Conservation (phyloP, 1,140 invertebrate genomes). For the Eueides isabella region DNA sequence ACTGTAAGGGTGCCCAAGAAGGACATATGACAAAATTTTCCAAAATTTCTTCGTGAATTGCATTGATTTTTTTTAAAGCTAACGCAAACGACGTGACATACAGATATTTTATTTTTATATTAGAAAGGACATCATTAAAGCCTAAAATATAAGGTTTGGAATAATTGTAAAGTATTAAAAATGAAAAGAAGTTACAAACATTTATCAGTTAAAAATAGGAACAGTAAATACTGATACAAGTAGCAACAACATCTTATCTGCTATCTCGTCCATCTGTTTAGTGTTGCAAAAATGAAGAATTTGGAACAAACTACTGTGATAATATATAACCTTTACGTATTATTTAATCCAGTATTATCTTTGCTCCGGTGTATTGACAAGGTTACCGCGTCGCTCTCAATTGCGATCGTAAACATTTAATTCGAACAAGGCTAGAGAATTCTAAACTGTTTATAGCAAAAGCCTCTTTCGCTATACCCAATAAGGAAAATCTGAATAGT, state of each 20-base stretch:
- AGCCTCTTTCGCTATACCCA: conserved; percentile 35
- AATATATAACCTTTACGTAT: conserved; percentile 10
- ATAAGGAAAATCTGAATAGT: conserved; percentile 28
- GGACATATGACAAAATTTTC: too few relatives aligned
- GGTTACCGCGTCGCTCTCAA: conserved; percentile 46
- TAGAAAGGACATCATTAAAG: too few relatives aligned
- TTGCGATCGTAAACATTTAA: conserved; percentile 54
- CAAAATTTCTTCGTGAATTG: too few relatives aligned
- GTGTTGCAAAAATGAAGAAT: neutral
- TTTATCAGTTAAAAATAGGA: conserved; percentile 2
- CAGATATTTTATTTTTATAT: too few relatives aligned
- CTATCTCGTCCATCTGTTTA: neutral
- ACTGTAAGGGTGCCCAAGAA: too few relatives aligned
- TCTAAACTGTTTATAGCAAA: conserved; percentile 43
- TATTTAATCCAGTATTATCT: conserved; percentile 51
- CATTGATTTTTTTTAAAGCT: too few relatives aligned
- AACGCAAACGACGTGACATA: too few relatives aligned
- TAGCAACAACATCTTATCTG: neutral
- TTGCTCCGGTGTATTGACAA: conserved; percentile 47
- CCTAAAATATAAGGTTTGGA: too few relatives aligned
- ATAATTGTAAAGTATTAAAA: neutral
- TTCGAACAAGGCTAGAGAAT: conserved; percentile 43
- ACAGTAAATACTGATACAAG: neutral
- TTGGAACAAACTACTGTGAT: neutral
- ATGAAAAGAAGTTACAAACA: neutral